Evolutionary conservation across 2,797 vertebrate species (phyloP).

Genomic region (Chaenodraco wilsoni): DNA sequence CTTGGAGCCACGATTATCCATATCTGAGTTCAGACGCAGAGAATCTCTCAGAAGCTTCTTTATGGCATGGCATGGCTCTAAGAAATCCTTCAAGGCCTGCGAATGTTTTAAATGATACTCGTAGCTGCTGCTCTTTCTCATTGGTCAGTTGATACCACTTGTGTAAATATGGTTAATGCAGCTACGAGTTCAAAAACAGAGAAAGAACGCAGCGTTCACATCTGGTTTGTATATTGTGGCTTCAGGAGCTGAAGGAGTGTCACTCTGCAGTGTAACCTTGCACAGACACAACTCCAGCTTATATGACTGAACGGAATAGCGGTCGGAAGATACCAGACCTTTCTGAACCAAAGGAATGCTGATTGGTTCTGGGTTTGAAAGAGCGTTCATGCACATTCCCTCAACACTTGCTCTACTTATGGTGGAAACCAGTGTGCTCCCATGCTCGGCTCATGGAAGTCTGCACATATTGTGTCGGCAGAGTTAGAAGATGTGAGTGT

Average conservation of each 20-base stretch:
- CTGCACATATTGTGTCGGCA: not conserved
- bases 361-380: constrained; percentile 2
- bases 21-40: not conserved
- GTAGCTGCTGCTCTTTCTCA: constrained; percentile 41
- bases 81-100: not conserved
- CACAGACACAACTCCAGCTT: not conserved
- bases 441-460: not conserved
- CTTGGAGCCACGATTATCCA: not conserved
- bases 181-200: constrained; percentile 74
- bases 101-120: not conserved
- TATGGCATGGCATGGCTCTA: not conserved
- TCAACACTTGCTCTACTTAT: not conserved
- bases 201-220: constrained; percentile 68
- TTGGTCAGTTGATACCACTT: constrained; percentile 62
- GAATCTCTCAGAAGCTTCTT: constrained; percentile 1
- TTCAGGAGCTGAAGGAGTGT: constrained; percentile 50
- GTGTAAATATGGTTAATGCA: constrained; percentile 69
- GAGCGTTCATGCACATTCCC: not conserved
- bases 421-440: not conserved
- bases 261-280: not conserved
- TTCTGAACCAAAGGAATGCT: not conserved
- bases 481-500: not conserved
- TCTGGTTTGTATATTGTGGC: constrained; percentile 79
- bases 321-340: not conserved
- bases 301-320: not conserved